These are phyloP conservation scores for Callocephalon fimbriatum DNA, from an alignment of 2,113 vertebrate species.

Conservation along the genomic window DNA sequence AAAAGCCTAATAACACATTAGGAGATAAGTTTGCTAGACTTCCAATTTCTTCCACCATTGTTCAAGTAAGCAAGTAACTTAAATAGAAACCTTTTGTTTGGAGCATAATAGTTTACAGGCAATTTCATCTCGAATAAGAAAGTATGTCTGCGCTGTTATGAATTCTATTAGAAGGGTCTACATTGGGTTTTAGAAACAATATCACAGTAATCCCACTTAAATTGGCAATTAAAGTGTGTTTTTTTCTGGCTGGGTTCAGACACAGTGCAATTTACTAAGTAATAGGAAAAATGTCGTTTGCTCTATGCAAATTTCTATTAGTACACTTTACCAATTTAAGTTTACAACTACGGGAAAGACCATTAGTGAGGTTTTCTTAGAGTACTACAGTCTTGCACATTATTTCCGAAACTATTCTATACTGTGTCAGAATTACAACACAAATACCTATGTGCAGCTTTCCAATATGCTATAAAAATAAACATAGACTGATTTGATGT, in stretches of 20 bases:
- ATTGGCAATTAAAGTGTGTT: conserved; percentile 39
- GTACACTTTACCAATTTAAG: conserved; percentile 5
- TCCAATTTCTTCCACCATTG: neutral
- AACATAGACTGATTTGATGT: neutral
- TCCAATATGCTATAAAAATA: conserved; percentile 35
- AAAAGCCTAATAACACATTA: neutral
- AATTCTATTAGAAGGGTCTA: conserved; percentile 13
- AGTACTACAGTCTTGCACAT: neutral
- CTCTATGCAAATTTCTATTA: conserved; percentile 18
- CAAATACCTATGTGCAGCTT: neutral
- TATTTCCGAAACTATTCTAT: neutral
- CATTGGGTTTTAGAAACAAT: neutral
- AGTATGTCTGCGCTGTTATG: neutral
- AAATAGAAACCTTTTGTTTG: neutral
- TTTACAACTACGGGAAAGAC: neutral
- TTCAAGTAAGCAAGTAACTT: neutral
- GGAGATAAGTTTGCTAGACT: neutral
- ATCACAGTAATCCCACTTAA: conserved; percentile 11
- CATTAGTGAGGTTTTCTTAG: neutral
- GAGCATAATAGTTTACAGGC: neutral
- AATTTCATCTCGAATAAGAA: neutral
- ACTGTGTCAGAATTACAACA: neutral
- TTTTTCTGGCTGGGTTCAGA: conserved; percentile 33
- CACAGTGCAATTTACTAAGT: conserved; percentile 13
- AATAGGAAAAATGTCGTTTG: conserved; percentile 14